Evolutionary conservation across 37 sponge, comb jelly and placozoan species (phyloP), one percentile per base, ranked within the genome.

Genomic region (Chondrosia reniformis): DNA sequence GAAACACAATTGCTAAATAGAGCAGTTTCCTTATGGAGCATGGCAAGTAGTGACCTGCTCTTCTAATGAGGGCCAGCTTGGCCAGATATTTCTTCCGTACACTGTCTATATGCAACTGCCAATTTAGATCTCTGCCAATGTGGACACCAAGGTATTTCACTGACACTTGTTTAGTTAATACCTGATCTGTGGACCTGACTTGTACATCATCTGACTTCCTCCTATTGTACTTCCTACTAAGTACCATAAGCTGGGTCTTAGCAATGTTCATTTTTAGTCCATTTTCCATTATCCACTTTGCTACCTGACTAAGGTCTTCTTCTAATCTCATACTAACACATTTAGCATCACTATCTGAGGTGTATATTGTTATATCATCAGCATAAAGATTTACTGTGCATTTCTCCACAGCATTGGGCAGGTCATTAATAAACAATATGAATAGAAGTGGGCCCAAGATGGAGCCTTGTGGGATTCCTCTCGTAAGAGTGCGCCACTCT

Each of bases 401-500:
- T 1, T 45, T 21, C 0, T 15, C n/a, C 4, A 83, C 63, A 17
- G 45, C 57, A 25, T 7, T 28, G 4, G 77, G 84, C 30, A 83
- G 34, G 65, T 83, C 67, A 46, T 83, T 83, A 7, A 64, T 54
- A 64, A 67, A 83, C n/a, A 83, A 36, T 21, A 24, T 24, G 33
- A 83, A 83, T 2, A 83, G 38, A 0, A 83, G 77, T 42, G 84
- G 84, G 24, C 84, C 84, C 57, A 83, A 37, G 24, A 83, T 63
- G 0, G 76, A 75, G 0, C 77, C 84, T 36, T 76, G 84, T 27
- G 84, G 84, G 19, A 83, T 77, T 27, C 83, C 83, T 45, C 32
- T 63, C 37, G n/a, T 34, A 15, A 83, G n/a, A 0, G 22, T 33
- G 37, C 30, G 28, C 84, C 84, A 83, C 19, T 43, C 17, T 3